phyloP scores from a whole-genome alignment of 2,888 invertebrate genomes.

The Chrysopilus asiliformis region DNA sequence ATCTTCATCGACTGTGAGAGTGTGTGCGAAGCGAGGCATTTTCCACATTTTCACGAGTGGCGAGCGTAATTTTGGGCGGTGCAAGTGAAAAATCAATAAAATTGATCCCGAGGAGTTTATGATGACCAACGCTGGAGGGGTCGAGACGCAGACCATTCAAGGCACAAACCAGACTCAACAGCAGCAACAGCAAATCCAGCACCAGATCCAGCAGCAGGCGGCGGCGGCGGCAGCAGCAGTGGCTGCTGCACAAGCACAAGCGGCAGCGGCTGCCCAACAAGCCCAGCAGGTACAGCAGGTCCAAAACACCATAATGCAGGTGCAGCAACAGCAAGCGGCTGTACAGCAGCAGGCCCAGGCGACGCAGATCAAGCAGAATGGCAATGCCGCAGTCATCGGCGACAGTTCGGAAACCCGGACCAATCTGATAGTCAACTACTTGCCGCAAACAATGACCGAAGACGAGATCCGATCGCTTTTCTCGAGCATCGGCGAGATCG shows the following conservation, averaged over 20 bases:
- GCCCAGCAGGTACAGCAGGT: conserved; percentile 18
- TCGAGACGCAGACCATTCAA: conserved; percentile 20
- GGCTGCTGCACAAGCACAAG: conserved; percentile 23
- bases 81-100: background rate
- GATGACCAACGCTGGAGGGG: conserved; percentile 31
- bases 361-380: conserved; percentile 49
- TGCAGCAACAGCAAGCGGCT: conserved; percentile 31
- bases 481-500: conserved; percentile 97
- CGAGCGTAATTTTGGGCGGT: too few relatives aligned
- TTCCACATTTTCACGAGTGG: too few relatives aligned
- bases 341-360: conserved; percentile 25
- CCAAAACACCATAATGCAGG: conserved; percentile 18
- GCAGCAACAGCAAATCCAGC: conserved; percentile 22
- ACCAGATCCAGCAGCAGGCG: conserved; percentile 23
- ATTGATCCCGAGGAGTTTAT: conserved; percentile 22
- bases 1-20: too few relatives aligned
- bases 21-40: too few relatives aligned
- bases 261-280: conserved; percentile 19
- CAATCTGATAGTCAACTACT: conserved; percentile 98
- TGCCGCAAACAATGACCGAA: conserved; percentile 99
- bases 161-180: conserved; percentile 18
- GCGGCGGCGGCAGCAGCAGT: conserved; percentile 21
- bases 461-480: conserved; percentile 97
- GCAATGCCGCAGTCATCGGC: conserved; percentile 27
- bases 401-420: conserved; percentile 82